These are phyloP conservation scores for Atherinosoma microstoma DNA, from an alignment of 2,797 vertebrate species.

Conservation along the genomic window DNA sequence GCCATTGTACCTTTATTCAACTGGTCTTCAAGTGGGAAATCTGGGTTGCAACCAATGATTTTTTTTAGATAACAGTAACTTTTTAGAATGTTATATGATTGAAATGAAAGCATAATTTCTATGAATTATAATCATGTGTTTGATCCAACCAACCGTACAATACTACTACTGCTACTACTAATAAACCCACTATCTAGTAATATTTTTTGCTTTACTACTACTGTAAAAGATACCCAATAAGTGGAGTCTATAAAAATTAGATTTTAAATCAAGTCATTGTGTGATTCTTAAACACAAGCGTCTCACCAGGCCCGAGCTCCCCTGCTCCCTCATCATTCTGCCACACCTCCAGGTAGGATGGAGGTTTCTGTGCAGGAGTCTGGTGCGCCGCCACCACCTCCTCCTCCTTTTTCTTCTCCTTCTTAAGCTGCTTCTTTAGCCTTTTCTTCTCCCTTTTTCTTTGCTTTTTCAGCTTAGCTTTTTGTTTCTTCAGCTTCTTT, in stretches of 20 bases:
- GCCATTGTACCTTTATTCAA: not conserved
- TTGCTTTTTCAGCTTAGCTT: slow-evolving; percentile 79
- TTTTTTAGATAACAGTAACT: not conserved
- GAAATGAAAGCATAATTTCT: not conserved
- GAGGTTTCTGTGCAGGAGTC: slow-evolving; percentile 51
- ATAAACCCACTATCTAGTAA: too few relatives aligned
- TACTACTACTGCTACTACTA: too few relatives aligned
- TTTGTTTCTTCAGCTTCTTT: slow-evolving; percentile 72
- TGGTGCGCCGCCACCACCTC: slow-evolving; percentile 31
- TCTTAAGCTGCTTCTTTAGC: slow-evolving; percentile 73
- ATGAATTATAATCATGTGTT: not conserved
- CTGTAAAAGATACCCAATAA: not conserved
- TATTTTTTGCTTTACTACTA: too few relatives aligned
- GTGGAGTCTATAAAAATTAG: not conserved
- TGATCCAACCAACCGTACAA: not conserved
- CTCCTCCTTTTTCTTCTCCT: slow-evolving; percentile 74
- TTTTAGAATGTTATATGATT: not conserved
- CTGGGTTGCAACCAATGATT: not conserved
- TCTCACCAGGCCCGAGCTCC: slow-evolving; percentile 89
- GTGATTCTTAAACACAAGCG: not conserved
- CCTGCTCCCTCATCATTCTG: slow-evolving; percentile 81
- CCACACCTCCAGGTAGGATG: slow-evolving; percentile 88
- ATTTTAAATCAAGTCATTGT: not conserved
- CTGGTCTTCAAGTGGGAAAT: not conserved
- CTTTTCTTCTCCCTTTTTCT: slow-evolving; percentile 78